Conservation (phyloP, 2,113 vertebrate genomes). For the Platycercus adscitus region DNA sequence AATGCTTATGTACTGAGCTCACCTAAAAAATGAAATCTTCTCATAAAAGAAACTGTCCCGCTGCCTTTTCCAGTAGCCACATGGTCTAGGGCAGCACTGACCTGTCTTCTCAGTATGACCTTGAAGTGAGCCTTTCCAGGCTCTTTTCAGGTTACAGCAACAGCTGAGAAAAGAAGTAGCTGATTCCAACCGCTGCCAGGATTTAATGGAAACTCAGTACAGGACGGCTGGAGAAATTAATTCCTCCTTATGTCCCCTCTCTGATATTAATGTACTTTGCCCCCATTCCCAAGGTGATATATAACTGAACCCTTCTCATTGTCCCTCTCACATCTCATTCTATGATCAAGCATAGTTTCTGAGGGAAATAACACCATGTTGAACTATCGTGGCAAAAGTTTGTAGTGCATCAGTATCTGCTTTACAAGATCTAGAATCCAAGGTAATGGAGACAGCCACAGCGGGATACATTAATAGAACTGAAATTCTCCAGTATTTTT, state of each 20-base stretch:
- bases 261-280: neutral
- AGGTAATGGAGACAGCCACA: neutral
- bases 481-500: neutral
- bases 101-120: neutral
- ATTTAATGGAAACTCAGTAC: conserved; percentile 3
- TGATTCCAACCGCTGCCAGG: conserved; percentile 14
- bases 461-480: rapidly evolving
- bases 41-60: neutral
- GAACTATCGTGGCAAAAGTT: neutral
- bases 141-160: conserved; percentile 25
- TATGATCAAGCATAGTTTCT: neutral
- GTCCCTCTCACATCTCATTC: neutral
- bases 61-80: neutral
- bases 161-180: conserved; percentile 25
- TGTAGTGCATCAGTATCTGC: neutral
- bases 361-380: neutral
- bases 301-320: neutral
- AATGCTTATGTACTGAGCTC: neutral
- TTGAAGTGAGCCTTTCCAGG: neutral
- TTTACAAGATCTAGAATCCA: neutral
- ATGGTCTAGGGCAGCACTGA: neutral
- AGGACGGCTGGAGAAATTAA: neutral
- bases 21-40: neutral
- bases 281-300: neutral
- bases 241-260: neutral